Base-by-base conservation (phyloP, 2,888 invertebrate genomes). In the Orthosia cruda region DNA sequence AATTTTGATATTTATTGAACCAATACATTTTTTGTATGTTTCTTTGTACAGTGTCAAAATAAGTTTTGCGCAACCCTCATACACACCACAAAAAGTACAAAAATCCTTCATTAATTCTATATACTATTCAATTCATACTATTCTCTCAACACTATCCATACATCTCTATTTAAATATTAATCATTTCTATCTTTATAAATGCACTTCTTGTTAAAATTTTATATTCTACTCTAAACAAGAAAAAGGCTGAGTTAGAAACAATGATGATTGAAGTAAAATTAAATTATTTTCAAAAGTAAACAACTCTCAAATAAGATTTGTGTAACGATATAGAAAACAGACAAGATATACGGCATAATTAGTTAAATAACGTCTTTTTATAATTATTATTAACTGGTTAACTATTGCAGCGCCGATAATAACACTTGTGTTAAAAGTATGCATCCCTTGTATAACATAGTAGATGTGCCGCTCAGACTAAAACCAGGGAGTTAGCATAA, bases 181-280 rank as follows among this genome's bases (percentile, higher is more conserved):
- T 92, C 90, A 91, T 87, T 91, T 93, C 93, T 95, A 95, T 94
- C 89, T 93, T 95, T 96, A 96, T 96, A 96, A 96, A 96, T 96
- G 96, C 96, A 96, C 96, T 96, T 96, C 93, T 94, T 95, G 92
- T 94, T 95, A 93, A 91, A 90, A 90, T 87, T 90, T 92, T 92
- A 93, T 91, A 88, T 90, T 89, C 93, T 94, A 94, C 85, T 85
- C 91, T 94, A 93, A 89, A 83, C 87, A 81, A 87, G 88, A 74
- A 81, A 85, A 81, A 77, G 74, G 70, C 71, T 71, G 81, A 61
- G 64, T 76, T 54, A 57, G 59, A 78, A 84, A 84, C 65, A 55
- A 84, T 65, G 13, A 68, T 64, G 23, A 20, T 58, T 50, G 54
- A 50, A 74, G 26, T 71, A 40, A 66, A 75, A 71, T 64, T 74